Percentiles rank a stretch among this genome's conserved stretches.
phyloP scores from a whole-genome alignment of 2,797 vertebrate species.

The Cuniculus paca region DNA sequence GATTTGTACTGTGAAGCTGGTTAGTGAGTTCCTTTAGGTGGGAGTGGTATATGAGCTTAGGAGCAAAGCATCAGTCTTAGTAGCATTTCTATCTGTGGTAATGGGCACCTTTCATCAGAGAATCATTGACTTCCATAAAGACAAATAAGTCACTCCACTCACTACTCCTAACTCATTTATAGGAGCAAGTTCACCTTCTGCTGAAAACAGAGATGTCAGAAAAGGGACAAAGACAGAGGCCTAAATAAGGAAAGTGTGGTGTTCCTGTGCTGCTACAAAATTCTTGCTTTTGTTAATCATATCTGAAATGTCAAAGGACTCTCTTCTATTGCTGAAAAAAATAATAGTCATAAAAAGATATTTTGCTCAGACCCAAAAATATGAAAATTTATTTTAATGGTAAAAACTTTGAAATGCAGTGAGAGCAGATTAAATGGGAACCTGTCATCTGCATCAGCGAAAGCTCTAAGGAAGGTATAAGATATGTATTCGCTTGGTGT shows the following conservation, averaged over 20 bases:
- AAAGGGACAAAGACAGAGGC: not conserved
- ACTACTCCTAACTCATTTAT: not conserved
- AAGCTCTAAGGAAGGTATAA: not conserved
- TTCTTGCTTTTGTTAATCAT: not conserved
- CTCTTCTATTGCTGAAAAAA: slow-evolving; percentile 22
- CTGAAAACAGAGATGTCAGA: not conserved
- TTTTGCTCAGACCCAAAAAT: not conserved
- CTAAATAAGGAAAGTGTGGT: not conserved
- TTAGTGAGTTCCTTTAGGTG: not conserved
- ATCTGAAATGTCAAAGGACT: not conserved
- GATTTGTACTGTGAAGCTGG: not conserved
- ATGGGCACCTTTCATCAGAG: not conserved
- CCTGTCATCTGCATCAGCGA: not conserved
- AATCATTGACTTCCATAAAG: not conserved
- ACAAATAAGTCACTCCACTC: not conserved
- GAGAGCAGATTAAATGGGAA: slow-evolving; percentile 22
- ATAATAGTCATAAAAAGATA: slow-evolving; percentile 40
- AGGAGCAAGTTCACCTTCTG: slow-evolving; percentile 4
- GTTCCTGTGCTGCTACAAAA: not conserved
- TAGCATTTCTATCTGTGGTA: not conserved
- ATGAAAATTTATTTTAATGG: not conserved
- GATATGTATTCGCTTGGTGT: not conserved
- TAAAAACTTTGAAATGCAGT: slow-evolving; percentile 37
- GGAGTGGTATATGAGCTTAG: not conserved
- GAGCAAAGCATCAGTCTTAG: not conserved